A percentile compares a stretch with the other conserved stretches of the same genome.
Evolutionary conservation across 2,888 invertebrate genomes (phyloP).

Genomic region (Dryobota labecula): DNA sequence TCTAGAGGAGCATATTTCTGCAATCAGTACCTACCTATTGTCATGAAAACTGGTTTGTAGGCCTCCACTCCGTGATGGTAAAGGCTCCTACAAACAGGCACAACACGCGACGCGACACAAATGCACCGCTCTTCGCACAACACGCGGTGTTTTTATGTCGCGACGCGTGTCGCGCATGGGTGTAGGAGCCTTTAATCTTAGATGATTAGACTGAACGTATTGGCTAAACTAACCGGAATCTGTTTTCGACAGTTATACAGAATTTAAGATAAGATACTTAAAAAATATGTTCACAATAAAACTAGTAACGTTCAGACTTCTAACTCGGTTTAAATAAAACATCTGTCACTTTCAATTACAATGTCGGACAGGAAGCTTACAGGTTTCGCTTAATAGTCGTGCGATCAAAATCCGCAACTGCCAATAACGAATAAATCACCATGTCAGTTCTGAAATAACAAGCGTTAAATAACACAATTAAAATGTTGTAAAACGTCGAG

Average conservation of each 20-base stretch:
- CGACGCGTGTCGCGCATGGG: too few relatives aligned
- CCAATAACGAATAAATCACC: constrained; percentile 73
- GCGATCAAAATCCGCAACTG: constrained; percentile 63
- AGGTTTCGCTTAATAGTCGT: constrained; percentile 36
- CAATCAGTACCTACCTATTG: neutral
- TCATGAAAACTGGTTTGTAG: constrained; percentile 1
- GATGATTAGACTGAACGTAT: neutral
- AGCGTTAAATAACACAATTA: constrained; percentile 86
- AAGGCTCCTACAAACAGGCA: too few relatives aligned
- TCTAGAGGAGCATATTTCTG: constrained; percentile 20
- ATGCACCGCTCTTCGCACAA: too few relatives aligned
- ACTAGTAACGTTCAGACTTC: neutral
- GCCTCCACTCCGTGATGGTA: neutral
- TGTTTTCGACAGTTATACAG: neutral
- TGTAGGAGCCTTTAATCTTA: too few relatives aligned
- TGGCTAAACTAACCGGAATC: neutral
- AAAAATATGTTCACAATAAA: neutral
- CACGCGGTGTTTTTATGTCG: too few relatives aligned
- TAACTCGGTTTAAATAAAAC: constrained; percentile 15
- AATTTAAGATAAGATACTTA: neutral
- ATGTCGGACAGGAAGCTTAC: constrained; percentile 40
- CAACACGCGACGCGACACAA: too few relatives aligned
- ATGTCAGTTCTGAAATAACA: constrained; percentile 76
- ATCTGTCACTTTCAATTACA: constrained; percentile 28
- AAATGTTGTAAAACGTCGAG: constrained; percentile 81